Percentiles rank a stretch among this genome's conserved stretches.
phyloP scores from a whole-genome alignment of 2,888 invertebrate genomes.

The Sialis lutaria region DNA sequence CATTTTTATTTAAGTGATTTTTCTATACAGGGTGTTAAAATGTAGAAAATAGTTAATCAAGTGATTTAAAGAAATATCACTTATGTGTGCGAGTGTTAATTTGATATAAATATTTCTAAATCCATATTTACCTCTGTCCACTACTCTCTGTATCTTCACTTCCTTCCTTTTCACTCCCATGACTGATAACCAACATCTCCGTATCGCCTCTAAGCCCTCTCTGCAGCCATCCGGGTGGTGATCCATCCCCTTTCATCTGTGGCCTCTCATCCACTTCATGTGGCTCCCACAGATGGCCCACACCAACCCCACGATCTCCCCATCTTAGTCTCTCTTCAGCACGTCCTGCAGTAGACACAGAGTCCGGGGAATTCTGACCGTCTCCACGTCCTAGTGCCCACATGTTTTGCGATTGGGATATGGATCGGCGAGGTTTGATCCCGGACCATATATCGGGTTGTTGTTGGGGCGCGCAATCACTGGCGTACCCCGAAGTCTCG shows the following conservation, averaged over 20 bases:
- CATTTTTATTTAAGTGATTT: too few relatives aligned
- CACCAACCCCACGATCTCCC: constrained; percentile 53
- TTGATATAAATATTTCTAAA: too few relatives aligned
- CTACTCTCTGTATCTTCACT: constrained; percentile 16
- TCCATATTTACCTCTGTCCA: constrained; percentile 3
- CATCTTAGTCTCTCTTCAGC: constrained; percentile 52
- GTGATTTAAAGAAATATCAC: too few relatives aligned
- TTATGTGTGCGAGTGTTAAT: too few relatives aligned
- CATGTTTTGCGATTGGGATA: constrained; percentile 15
- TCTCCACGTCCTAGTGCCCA: background rate
- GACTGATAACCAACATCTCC: constrained; percentile 24
- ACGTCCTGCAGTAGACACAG: constrained; percentile 20
- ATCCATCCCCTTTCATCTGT: constrained; percentile 10
- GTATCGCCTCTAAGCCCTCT: constrained; percentile 31
- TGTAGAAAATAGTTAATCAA: too few relatives aligned
- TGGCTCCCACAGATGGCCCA: constrained; percentile 50
- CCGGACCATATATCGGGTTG: constrained; percentile 32
- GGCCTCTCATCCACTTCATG: constrained; percentile 15
- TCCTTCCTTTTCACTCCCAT: constrained; percentile 24
- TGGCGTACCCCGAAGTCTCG: constrained; percentile 71
- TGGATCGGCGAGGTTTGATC: constrained; percentile 10
- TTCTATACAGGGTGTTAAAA: too few relatives aligned
- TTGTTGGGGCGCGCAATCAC: constrained; percentile 40
- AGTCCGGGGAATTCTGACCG: constrained; percentile 19
- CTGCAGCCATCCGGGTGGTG: constrained; percentile 33